Conservation (phyloP, 1,140 invertebrate genomes). For the Anagrus nilaparvatae region DNA sequence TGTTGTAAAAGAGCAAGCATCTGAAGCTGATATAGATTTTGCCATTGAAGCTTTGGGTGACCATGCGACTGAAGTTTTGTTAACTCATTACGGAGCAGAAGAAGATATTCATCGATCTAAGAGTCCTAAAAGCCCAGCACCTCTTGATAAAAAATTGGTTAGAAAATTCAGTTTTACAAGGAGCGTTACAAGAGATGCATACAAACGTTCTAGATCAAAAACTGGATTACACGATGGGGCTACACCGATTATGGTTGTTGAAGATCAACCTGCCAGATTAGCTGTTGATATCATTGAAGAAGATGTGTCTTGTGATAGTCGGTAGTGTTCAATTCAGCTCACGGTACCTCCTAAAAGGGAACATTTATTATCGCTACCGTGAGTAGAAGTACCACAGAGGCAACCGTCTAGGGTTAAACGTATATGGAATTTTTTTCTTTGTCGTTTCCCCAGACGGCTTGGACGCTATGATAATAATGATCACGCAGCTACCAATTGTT, state of each 20-base stretch:
- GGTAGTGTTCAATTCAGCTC: constrained; percentile 35
- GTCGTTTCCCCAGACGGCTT: too few relatives aligned
- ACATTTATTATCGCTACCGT: constrained; percentile 28
- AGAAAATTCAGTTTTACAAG: constrained; percentile 57
- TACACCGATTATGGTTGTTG: constrained; percentile 53
- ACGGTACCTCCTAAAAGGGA: constrained; percentile 28
- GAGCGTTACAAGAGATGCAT: constrained; percentile 53
- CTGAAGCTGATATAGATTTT: constrained; percentile 63
- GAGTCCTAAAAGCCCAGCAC: constrained; percentile 42
- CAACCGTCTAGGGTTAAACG: too few relatives aligned
- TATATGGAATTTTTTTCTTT: too few relatives aligned
- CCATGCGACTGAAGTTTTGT: constrained; percentile 56
- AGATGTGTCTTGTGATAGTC: constrained; percentile 34
- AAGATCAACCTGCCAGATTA: constrained; percentile 38
- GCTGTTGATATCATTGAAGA: constrained; percentile 34
- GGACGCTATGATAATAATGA: too few relatives aligned
- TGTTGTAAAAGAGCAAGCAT: constrained; percentile 70
- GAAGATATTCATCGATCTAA: constrained; percentile 29
- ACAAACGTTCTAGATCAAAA: constrained; percentile 47
- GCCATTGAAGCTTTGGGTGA: constrained; percentile 64
- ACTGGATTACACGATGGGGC: constrained; percentile 55
- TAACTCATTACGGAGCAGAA: constrained; percentile 25
- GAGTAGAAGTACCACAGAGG: too few relatives aligned
- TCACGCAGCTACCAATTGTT: too few relatives aligned
- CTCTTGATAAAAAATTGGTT: constrained; percentile 47